These are phyloP conservation scores for Oncorhynchus clarkii DNA, from an alignment of 2,113 vertebrate species.

Conservation along the genomic window DNA sequence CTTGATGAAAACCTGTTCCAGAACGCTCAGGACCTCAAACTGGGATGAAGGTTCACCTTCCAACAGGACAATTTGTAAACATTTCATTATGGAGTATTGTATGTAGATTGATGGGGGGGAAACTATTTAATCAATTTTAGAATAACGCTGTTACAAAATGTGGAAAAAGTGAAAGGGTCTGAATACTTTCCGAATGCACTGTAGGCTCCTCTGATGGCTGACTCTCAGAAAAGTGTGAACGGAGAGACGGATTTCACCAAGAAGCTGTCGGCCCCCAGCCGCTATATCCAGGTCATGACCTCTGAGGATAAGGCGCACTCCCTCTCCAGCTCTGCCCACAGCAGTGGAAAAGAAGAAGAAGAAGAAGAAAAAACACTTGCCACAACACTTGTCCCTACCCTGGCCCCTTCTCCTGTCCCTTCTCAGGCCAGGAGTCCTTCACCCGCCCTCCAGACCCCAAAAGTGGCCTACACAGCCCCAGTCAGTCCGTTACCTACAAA, in stretches of 20 bases:
- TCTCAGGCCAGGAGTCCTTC: conserved; percentile 34
- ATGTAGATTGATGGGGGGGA: too few species aligned
- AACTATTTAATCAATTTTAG: too few species aligned
- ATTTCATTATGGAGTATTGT: too few species aligned
- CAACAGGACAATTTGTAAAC: too few species aligned
- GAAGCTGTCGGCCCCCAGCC: conserved; percentile 49
- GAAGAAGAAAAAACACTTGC: conserved; percentile 6
- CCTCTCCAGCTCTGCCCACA: conserved; percentile 59
- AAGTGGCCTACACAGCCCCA: conserved; percentile 18
- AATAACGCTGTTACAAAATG: too few species aligned
- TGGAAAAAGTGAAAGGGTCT: too few species aligned
- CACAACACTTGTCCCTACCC: not conserved
- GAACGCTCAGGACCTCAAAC: too few species aligned
- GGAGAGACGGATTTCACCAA: conserved; percentile 67
- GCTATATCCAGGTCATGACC: conserved; percentile 68
- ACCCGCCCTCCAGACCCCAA: conserved; percentile 49
- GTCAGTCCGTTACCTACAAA: not conserved
- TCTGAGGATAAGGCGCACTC: conserved; percentile 64
- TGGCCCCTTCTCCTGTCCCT: conserved; percentile 30
- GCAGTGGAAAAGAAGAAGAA: conserved; percentile 68
- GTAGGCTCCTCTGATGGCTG: conserved; percentile 57
- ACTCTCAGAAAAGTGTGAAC: conserved; percentile 71
- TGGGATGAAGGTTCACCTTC: too few species aligned
- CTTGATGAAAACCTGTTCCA: too few species aligned
- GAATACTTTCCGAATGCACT: not conserved